Evolutionary conservation across 2,797 vertebrate genomes (phyloP).

Genomic region (Babyrousa celebensis): DNA sequence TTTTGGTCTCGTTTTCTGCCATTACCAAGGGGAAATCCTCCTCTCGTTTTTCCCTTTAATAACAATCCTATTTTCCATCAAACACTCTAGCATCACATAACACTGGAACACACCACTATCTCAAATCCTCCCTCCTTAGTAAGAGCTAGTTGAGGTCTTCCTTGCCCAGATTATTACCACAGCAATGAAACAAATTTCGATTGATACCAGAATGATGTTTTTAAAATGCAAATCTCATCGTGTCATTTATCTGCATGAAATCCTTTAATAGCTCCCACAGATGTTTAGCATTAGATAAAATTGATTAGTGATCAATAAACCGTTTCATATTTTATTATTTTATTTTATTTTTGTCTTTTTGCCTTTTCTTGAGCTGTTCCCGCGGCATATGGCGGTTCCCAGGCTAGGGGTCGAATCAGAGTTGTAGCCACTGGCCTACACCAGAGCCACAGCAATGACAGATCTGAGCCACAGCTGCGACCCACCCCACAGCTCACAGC

Average conservation of each 20-base stretch:
- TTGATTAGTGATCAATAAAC: background rate
- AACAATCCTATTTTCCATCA: constrained; percentile 29
- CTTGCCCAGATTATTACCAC: background rate
- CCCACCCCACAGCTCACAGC: no score
- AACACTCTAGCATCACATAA: background rate
- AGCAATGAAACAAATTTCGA: background rate
- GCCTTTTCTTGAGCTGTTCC: no score
- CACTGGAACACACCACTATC: background rate
- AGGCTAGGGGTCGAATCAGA: no score
- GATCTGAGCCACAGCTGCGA: no score
- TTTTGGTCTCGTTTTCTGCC: background rate
- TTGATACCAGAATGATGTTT: background rate
- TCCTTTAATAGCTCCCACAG: background rate
- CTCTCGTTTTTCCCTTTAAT: background rate
- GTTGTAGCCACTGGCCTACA: no score
- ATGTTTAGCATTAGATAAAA: constrained; percentile 35
- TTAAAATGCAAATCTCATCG: constrained; percentile 52
- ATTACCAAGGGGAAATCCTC: background rate
- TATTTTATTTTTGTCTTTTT: no score
- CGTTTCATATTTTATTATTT: background rate
- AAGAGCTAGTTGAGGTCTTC: constrained; percentile 31
- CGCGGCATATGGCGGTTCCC: no score
- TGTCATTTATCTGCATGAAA: constrained; percentile 57
- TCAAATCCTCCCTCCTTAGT: background rate
- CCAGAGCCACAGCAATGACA: no score